A percentile compares a stretch with the other conserved stretches of the same genome.
These are phyloP conservation scores for Cyclophora albipunctata DNA, from an alignment of 2,888 invertebrate species.

Conservation along the genomic window DNA sequence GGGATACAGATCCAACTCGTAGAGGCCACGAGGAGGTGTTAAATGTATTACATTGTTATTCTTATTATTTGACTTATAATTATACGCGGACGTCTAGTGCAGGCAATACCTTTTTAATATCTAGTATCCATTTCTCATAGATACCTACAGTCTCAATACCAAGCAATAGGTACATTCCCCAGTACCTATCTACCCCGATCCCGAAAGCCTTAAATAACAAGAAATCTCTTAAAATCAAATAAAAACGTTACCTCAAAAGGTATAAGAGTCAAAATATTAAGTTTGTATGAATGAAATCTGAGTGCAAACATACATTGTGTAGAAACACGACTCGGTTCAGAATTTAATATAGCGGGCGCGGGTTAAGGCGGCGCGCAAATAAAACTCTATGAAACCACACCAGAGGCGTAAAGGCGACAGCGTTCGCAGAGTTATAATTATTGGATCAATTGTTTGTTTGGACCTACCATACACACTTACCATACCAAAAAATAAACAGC, in stretches of 20 bases:
- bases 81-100: too few species aligned
- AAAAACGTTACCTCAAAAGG: neutral
- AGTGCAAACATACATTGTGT: slow-evolving; percentile 55
- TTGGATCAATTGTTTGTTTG: neutral
- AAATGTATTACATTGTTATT: too few species aligned
- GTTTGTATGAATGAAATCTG: slow-evolving; percentile 21
- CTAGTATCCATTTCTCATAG: too few species aligned
- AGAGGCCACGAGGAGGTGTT: too few species aligned
- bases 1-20: too few species aligned
- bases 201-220: too few species aligned
- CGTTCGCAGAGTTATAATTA: slow-evolving; percentile 10
- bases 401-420: slow-evolving; percentile 42
- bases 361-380: slow-evolving; percentile 71
- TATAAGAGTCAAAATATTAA: slow-evolving; percentile 22
- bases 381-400: slow-evolving; percentile 63
- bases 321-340: slow-evolving; percentile 35
- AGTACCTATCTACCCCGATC: too few species aligned
- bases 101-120: too few species aligned
- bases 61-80: too few species aligned
- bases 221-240: neutral
- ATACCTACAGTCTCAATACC: neutral
- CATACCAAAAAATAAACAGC: too few species aligned
- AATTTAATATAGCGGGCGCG: slow-evolving; percentile 67
- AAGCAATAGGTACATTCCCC: neutral
- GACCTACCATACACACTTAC: too few species aligned